Evolutionary conservation across 2,113 vertebrate species (phyloP), one percentile per base, ranked within the genome.

Genomic region (Perca fluviatilis): DNA sequence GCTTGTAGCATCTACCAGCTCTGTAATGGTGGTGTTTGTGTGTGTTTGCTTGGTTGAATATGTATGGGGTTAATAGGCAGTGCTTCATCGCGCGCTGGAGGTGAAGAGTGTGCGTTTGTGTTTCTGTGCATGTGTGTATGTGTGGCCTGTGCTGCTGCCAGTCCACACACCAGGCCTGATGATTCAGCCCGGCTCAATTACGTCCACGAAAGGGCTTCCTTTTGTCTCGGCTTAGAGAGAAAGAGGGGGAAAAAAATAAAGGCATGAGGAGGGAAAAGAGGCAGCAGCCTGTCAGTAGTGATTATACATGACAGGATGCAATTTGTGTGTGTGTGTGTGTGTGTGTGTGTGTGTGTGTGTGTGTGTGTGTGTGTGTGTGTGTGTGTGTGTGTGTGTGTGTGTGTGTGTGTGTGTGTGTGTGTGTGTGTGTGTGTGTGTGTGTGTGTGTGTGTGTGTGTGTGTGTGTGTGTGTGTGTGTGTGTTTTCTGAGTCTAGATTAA

Each of bases 141-240:
- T 23, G 46, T 27, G 69, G 63, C 9, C 81, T 47, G 62, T 13
- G n/a, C 40, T 25, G 57, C 36, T 65, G 65, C 67, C 73, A 43
- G 68, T 78, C 64, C 68, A 43, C 64, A 70, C 84, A 69, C 51
- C 82, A 72, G 79, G 72, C 81, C 73, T 21, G 88, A 91, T 96
- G 95, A 96, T 86, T 96, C 95, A 95, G 92, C 86, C 46, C n/a
- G 9, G 87, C 84, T 91, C 89, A 75, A 86, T 93, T 90, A 88
- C 80, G 66, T 91, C 80, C 79, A 76, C 71, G 65, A 70, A 88
- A 82, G 56, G 30, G 68, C 67, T 89, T 91, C 74, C 83, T 89
- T 91, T 92, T 92, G 92, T 93, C 88, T 91, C 46, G 0, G 65
- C 84, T 63, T 12, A 5, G 70, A 54, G 46, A 36, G 72, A 77